Evolutionary conservation across 2,113 vertebrate genomes (phyloP), one percentile per base, ranked within the genome.

Genomic region (Dinomys branickii): DNA sequence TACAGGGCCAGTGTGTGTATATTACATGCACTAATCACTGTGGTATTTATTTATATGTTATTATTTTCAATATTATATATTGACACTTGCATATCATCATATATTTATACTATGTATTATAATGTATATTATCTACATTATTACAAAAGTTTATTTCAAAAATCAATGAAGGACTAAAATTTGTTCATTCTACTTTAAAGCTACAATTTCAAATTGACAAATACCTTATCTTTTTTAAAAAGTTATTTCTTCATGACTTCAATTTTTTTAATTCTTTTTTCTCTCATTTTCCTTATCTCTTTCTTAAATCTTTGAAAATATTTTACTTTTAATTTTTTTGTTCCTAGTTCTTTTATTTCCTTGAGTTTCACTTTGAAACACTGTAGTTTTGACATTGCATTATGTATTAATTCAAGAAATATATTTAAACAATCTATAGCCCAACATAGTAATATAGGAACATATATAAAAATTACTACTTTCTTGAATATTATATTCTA

Each of bases 401-500:
- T 35, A 50, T 56, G 1, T 89, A 38, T 88, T 90, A 19, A 59
- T 73, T 90, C 24, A 61, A 94, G 30, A 85, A 61, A 85, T 92
- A 59, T 52, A n/a, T 93, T 61, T 95, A 22, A 86, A 86, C 1
- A 1, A 82, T 93, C 63, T 93, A 58, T 12, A 86, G 35, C 35
- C n/a, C 77, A 93, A 87, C 0, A 83, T 54, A 80, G 10, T 54
- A 67, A 58, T 67, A 44, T 44, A 52, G 14, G 47, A 59, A 69
- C 80, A 69, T 1, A 84, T 56, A 14, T 33, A 83, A 91, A 75
- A 61, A 71, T 75, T 2, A 83, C 52, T n/a, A 3, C 50, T 83
- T 96, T 93, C 33, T 13, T 69, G 26, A 63, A 63, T 71, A 84
- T 80, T 94, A 84, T 56, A 91, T 69, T 63, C 13, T 84, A 84